A percentile compares a stretch with the other conserved stretches of the same genome.
phyloP scores from a whole-genome alignment of 1,140 invertebrate species.

The Nilaparvata lugens region DNA sequence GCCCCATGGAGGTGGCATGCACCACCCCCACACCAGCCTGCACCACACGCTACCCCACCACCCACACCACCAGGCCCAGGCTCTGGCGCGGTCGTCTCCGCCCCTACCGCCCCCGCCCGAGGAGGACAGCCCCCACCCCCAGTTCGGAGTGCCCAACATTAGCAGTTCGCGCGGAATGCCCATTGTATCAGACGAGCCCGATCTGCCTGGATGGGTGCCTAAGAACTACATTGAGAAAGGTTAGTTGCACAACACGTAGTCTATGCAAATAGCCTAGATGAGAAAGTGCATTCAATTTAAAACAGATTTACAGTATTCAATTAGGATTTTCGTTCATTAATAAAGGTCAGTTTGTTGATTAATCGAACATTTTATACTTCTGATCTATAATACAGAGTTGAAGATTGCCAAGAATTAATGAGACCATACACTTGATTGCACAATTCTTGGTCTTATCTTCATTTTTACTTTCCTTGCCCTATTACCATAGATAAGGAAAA shows the following conservation, averaged over 20 bases:
- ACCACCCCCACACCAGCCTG: conserved; percentile 2
- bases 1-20: conserved; percentile 36
- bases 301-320: no score
- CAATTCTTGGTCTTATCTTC: no score
- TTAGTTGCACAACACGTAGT: conserved; percentile 34
- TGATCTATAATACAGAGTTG: no score
- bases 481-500: no score
- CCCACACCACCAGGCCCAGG: conserved; percentile 19
- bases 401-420: no score
- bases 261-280: no score
- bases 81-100: conserved; percentile 40
- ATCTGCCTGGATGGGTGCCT: conserved; percentile 82
- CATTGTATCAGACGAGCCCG: conserved; percentile 77
- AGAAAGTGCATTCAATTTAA: no score
- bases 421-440: no score
- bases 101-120: conserved; percentile 68
- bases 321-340: no score
- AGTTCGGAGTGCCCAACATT: conserved; percentile 52
- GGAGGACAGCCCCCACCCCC: conserved; percentile 61
- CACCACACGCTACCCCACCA: conserved; percentile 10
- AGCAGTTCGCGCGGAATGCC: conserved; percentile 46
- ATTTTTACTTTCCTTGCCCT: no score
- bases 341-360: no score
- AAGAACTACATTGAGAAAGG: conserved; percentile 97
- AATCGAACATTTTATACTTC: no score